These are phyloP conservation scores for Dolichallabes microphthalmus DNA, from an alignment of 2,113 vertebrate species.

Conservation along the genomic window DNA sequence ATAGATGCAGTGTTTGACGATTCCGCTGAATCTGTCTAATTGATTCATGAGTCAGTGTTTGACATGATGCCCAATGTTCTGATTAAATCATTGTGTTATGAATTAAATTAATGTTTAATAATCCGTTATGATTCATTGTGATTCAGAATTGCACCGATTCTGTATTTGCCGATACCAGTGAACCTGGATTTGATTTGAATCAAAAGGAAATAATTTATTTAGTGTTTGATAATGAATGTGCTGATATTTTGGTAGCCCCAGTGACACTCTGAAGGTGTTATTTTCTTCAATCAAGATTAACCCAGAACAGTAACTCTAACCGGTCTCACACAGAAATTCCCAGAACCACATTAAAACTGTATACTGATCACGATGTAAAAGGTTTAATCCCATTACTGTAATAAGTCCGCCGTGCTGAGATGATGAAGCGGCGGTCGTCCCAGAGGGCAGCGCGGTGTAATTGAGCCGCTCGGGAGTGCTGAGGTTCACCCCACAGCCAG, in stretches of 20 bases:
- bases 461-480: conserved; percentile 4
- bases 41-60: background rate
- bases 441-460: background rate
- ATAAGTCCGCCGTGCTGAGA: background rate
- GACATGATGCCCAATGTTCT: too few relatives aligned
- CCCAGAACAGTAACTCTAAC: too few relatives aligned
- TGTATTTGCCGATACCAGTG: too few relatives aligned
- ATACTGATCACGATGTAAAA: background rate
- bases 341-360: too few relatives aligned
- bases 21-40: background rate
- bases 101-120: too few relatives aligned
- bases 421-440: background rate
- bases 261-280: background rate
- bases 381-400: background rate
- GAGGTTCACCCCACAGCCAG: background rate
- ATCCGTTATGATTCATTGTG: too few relatives aligned
- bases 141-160: too few relatives aligned
- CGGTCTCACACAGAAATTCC: background rate
- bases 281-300: background rate
- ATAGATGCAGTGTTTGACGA: background rate
- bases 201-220: too few relatives aligned
- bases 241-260: background rate
- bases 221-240: background rate
- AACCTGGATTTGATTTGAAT: too few relatives aligned
- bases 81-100: too few relatives aligned